These are phyloP conservation scores for Rousettus leschenaultii DNA, from an alignment of 2,113 vertebrate genomes.

Conservation along the genomic window DNA sequence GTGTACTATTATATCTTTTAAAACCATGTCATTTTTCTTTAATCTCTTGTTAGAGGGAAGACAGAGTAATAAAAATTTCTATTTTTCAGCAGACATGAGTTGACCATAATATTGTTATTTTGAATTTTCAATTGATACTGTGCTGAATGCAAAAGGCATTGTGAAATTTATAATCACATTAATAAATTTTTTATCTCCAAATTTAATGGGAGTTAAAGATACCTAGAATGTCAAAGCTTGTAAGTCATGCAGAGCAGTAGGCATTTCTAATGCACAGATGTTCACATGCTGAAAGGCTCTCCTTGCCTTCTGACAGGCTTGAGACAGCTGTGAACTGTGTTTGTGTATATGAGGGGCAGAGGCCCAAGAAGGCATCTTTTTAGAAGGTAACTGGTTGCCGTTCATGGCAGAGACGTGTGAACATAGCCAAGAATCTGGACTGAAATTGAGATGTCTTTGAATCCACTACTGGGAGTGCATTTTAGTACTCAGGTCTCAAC, in stretches of 20 bases:
- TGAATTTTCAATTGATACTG: background rate
- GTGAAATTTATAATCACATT: background rate
- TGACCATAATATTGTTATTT: background rate
- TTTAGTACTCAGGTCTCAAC: background rate
- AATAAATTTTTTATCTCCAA: background rate
- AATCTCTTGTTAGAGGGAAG: background rate
- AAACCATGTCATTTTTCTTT: background rate
- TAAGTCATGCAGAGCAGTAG: no score
- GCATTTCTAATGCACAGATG: background rate
- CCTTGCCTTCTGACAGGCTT: background rate
- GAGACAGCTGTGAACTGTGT: background rate
- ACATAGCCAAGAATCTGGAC: background rate
- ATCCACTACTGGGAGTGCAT: background rate
- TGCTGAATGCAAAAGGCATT: background rate
- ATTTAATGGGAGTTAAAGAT: background rate
- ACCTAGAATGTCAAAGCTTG: background rate
- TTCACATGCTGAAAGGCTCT: background rate
- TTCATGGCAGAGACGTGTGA: background rate
- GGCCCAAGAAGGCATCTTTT: background rate
- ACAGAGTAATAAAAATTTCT: background rate
- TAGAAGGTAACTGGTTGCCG: background rate
- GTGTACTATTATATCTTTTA: background rate
- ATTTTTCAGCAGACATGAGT: background rate
- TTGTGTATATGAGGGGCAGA: background rate
- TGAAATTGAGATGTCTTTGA: background rate